Percentiles rank a stretch among this genome's conserved stretches.
Conservation (phyloP, 1,140 invertebrate genomes). For the Melipona quadrifasciata region DNA sequence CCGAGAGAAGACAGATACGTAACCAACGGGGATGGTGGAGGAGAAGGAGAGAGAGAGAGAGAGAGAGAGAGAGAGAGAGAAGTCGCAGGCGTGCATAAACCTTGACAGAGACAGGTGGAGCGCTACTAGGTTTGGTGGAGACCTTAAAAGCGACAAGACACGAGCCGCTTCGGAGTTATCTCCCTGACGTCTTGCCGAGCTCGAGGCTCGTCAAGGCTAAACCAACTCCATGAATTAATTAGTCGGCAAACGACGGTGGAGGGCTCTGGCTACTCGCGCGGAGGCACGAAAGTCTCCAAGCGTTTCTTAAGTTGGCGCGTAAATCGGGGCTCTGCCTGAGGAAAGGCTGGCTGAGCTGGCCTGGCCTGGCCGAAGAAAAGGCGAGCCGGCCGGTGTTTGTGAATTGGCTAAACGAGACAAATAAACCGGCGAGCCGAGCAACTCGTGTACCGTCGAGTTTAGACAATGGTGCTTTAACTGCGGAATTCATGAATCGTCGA, state of each 20-base stretch:
- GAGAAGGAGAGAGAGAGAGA: neutral
- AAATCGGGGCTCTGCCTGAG: too few species aligned
- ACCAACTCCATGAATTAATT: conserved; percentile 72
- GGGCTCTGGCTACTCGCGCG: conserved; percentile 35
- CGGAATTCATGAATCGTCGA: conserved; percentile 32
- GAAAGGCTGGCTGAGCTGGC: neutral
- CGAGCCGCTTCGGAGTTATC: conserved; percentile 55
- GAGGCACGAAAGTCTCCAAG: conserved; percentile 40
- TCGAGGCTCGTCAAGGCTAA: conserved; percentile 57
- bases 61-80: conserved; percentile 3
- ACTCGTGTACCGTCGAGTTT: neutral
- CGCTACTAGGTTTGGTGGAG: conserved; percentile 32
- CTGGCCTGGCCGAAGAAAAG: neutral
- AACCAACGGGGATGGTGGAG: conserved; percentile 11
- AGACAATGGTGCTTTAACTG: conserved; percentile 4
- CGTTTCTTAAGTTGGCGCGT: conserved; percentile 15
- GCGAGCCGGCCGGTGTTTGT: neutral
- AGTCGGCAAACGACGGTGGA: conserved; percentile 62
- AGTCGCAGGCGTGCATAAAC: neutral
- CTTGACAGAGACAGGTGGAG: conserved; percentile 9
- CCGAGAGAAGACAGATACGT: conserved; percentile 44
- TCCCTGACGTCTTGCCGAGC: conserved; percentile 50
- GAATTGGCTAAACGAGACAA: conserved; percentile 27
- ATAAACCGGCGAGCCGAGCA: neutral
- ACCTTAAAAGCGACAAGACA: conserved; percentile 59